phyloP scores from a whole-genome alignment of 2,888 invertebrate genomes.

The Macrophya annulata region DNA sequence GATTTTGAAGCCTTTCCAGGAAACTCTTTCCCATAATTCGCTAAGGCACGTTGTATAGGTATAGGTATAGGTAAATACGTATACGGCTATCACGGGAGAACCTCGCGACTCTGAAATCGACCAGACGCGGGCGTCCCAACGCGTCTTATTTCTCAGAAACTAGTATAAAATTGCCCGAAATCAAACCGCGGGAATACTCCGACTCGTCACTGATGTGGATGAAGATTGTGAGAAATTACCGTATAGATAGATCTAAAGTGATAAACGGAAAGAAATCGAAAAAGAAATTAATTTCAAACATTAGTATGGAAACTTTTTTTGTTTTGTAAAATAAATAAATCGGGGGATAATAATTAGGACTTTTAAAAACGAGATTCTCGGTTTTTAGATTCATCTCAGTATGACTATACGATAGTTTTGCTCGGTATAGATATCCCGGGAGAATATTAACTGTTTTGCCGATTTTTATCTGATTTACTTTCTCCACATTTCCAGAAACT shows the following conservation, averaged over 20 bases:
- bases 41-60: slow-evolving; percentile 6
- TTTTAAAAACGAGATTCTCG: too few relatives aligned
- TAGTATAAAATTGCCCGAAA: slow-evolving; percentile 26
- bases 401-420: not conserved
- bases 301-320: too few relatives aligned
- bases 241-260: too few relatives aligned
- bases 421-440: not conserved
- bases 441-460: not conserved
- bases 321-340: too few relatives aligned
- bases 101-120: slow-evolving; percentile 5
- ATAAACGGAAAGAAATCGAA: not conserved
- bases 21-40: slow-evolving; percentile 46
- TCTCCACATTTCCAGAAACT: not conserved
- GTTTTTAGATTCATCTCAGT: not conserved
- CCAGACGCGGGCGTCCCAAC: slow-evolving; percentile 21
- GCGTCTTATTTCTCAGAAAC: slow-evolving; percentile 32
- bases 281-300: not conserved
- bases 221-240: not conserved
- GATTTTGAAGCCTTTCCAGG: slow-evolving; percentile 46
- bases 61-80: not conserved
- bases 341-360: too few relatives aligned
- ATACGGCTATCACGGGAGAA: not conserved
- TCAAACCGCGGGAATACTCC: slow-evolving; percentile 16
- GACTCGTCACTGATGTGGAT: slow-evolving; percentile 2
- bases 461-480: slow-evolving; percentile 7